These are phyloP conservation scores for Harpagoxenus sublaevis DNA, from an alignment of 2,888 invertebrate genomes.

Conservation along the genomic window DNA sequence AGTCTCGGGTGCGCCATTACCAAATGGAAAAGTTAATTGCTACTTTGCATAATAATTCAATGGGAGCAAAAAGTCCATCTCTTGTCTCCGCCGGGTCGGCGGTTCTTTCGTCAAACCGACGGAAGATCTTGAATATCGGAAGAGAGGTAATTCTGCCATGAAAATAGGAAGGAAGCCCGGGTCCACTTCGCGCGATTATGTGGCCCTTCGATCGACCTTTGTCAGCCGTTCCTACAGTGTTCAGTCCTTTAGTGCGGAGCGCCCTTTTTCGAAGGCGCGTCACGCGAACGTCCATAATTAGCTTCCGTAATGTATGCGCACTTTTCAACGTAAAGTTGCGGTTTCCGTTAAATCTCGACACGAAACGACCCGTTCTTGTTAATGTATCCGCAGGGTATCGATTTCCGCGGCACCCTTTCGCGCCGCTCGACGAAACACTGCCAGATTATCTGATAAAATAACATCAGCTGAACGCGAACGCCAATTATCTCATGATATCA, in stretches of 20 bases:
- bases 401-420: constrained; percentile 33
- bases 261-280: constrained; percentile 26
- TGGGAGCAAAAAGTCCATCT: constrained; percentile 64
- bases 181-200: constrained; percentile 59
- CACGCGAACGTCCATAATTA: constrained; percentile 41
- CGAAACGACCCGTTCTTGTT: constrained; percentile 44
- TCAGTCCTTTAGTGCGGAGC: neutral
- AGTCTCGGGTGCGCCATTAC: constrained; percentile 66
- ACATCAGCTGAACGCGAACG: neutral
- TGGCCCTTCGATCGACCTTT: constrained; percentile 35
- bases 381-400: constrained; percentile 49
- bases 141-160: constrained; percentile 64
- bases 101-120: constrained; percentile 55
- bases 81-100: constrained; percentile 47
- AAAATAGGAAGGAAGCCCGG: constrained; percentile 51
- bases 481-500: neutral
- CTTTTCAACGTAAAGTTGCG: constrained; percentile 44
- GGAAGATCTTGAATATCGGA: constrained; percentile 66
- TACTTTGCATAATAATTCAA: constrained; percentile 82
- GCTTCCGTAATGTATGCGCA: constrained; percentile 34
- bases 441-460: constrained; percentile 35
- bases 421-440: constrained; percentile 12
- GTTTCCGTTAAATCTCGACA: constrained; percentile 45
- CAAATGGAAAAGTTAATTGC: constrained; percentile 79
- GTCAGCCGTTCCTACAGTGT: constrained; percentile 24